phyloP scores from a whole-genome alignment of 2,888 invertebrate species.

The Philereme vetulata region DNA sequence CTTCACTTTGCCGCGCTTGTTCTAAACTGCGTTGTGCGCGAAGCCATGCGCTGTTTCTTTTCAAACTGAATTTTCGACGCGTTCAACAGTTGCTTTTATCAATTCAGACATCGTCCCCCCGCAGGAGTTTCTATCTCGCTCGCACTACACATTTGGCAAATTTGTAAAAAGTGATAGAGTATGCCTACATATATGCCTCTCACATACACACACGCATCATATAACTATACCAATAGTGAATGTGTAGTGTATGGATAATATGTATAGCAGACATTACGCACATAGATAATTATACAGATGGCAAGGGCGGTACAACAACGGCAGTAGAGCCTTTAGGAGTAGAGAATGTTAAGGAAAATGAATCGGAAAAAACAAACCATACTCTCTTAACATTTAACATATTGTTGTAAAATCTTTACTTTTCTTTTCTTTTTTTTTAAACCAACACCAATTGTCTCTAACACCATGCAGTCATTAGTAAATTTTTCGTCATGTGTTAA shows the following conservation, averaged over 20 bases:
- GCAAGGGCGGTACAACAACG: constrained; percentile 29
- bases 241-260: constrained; percentile 47
- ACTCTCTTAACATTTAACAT: neutral
- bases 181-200: constrained; percentile 45
- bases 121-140: constrained; percentile 59
- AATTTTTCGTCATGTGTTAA: constrained; percentile 46
- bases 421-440: neutral
- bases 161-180: constrained; percentile 61
- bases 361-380: constrained; percentile 20
- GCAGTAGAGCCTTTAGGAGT: constrained; percentile 27
- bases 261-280: constrained; percentile 53
- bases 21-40: constrained; percentile 53
- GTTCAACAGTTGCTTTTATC: constrained; percentile 81
- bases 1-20: constrained; percentile 67
- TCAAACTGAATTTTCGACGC: constrained; percentile 76
- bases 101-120: constrained; percentile 74
- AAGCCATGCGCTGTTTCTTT: constrained; percentile 62
- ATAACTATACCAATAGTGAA: constrained; percentile 52
- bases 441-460: neutral
- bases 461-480: constrained; percentile 27
- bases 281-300: constrained; percentile 34
- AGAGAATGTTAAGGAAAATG: constrained; percentile 33
- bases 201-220: constrained; percentile 50
- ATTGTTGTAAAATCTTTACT: no score
- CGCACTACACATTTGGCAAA: constrained; percentile 47